These are phyloP conservation scores for Trichonephila inaurata DNA, from an alignment of 1,140 invertebrate species.

Conservation along the genomic window DNA sequence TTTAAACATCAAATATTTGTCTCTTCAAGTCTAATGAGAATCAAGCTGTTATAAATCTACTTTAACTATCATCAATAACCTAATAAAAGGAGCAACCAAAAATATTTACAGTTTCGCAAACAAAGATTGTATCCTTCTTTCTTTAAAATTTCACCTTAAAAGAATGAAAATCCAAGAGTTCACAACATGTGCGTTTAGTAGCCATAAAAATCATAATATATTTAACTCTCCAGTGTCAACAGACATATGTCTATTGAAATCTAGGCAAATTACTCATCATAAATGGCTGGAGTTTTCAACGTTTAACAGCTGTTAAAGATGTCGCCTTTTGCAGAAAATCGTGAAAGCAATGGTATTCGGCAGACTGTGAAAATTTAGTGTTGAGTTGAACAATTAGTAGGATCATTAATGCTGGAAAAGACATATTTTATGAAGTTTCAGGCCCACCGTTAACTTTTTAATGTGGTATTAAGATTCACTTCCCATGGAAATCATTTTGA, in stretches of 20 bases:
- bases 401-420: no score
- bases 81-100: no score
- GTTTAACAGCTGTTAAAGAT: conserved; percentile 1
- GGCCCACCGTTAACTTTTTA: no score
- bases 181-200: not conserved
- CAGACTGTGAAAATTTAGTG: not conserved
- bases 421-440: not conserved
- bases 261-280: not conserved
- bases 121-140: no score
- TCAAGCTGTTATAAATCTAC: no score
- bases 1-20: no score
- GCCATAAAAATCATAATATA: not conserved
- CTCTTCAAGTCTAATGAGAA: no score
- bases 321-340: not conserved
- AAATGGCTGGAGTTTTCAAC: not conserved
- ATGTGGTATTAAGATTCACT: no score
- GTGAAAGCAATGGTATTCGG: not conserved
- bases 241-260: not conserved
- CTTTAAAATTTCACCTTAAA: no score
- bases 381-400: not conserved
- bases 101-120: no score
- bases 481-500: no score
- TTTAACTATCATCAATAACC: no score
- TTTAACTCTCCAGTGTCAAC: not conserved
- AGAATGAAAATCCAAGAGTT: not conserved